Evolutionary conservation across 2,113 vertebrate genomes (phyloP).

Genomic region (Marmota monax): DNA sequence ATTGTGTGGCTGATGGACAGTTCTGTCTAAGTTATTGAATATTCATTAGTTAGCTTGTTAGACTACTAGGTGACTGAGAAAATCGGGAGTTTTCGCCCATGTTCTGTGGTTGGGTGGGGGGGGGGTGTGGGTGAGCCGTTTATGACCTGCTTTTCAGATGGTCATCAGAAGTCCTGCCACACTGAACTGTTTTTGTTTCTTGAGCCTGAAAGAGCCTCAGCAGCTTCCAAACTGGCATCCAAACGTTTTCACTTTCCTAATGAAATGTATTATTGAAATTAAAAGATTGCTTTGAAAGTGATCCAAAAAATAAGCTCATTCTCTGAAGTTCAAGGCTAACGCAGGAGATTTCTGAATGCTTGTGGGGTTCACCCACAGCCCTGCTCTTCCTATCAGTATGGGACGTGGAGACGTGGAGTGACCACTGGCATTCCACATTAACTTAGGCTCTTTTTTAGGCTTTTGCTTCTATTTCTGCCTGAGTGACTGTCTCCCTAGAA

Average conservation of each 20-base stretch:
- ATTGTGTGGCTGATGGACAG: not conserved
- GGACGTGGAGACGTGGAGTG: not conserved
- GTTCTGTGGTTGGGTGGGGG: not conserved
- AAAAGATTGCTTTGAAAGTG: slow-evolving; percentile 67
- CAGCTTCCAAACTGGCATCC: not conserved
- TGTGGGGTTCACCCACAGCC: slow-evolving; percentile 12
- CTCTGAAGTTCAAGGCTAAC: slow-evolving; percentile 40
- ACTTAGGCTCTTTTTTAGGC: not conserved
- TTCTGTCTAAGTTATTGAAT: not conserved
- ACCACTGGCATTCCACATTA: not conserved
- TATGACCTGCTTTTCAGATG: not conserved
- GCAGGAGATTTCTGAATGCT: not conserved
- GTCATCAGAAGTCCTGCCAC: not conserved
- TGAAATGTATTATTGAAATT: slow-evolving; percentile 51
- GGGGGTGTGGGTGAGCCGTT: not conserved
- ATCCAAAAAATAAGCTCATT: slow-evolving; percentile 56
- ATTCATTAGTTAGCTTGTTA: not conserved
- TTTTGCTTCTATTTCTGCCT: not conserved
- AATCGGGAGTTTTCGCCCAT: not conserved
- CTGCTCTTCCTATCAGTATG: not conserved
- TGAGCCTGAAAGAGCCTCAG: slow-evolving; percentile 15
- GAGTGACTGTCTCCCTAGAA: not conserved
- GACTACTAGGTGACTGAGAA: not conserved
- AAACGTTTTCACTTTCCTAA: slow-evolving; percentile 17
- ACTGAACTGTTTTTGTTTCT: not conserved